Evolutionary conservation across 2,113 vertebrate species (phyloP).

Genomic region (Urocynchramus pylzowi): DNA sequence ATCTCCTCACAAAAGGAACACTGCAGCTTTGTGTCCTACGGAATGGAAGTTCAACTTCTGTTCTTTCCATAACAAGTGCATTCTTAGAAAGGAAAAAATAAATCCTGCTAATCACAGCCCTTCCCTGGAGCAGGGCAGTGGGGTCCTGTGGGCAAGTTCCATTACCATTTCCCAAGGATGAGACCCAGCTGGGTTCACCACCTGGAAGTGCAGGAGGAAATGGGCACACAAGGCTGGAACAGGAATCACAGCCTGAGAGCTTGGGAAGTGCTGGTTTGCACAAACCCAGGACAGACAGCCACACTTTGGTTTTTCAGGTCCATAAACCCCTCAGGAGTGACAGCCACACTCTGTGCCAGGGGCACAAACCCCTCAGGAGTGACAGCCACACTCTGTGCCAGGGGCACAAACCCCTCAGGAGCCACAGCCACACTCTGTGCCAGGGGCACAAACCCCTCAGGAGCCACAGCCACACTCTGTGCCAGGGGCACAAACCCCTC

Average conservation of each 20-base stretch:
- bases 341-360: neutral
- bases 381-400: neutral
- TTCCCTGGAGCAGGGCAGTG: neutral
- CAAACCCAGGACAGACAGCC: neutral
- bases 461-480: neutral
- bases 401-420: too few relatives aligned
- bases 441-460: neutral
- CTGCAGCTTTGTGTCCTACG: neutral
- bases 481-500: too few relatives aligned
- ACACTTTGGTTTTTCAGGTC: too few relatives aligned
- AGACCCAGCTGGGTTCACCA: neutral
- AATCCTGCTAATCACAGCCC: neutral
- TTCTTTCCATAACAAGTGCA: neutral
- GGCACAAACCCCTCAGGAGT: neutral
- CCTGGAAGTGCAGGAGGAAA: conserved; percentile 38
- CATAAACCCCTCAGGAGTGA: neutral
- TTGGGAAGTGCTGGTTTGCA: neutral
- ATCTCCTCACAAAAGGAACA: neutral
- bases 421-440: neutral
- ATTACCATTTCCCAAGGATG: neutral
- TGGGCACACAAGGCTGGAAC: neutral
- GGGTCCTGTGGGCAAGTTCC: neutral
- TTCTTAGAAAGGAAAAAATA: neutral
- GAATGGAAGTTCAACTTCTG: neutral
- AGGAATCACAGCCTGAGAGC: neutral